These are phyloP conservation scores for Euwallacea similis DNA, from an alignment of 1,140 invertebrate species.

Conservation along the genomic window DNA sequence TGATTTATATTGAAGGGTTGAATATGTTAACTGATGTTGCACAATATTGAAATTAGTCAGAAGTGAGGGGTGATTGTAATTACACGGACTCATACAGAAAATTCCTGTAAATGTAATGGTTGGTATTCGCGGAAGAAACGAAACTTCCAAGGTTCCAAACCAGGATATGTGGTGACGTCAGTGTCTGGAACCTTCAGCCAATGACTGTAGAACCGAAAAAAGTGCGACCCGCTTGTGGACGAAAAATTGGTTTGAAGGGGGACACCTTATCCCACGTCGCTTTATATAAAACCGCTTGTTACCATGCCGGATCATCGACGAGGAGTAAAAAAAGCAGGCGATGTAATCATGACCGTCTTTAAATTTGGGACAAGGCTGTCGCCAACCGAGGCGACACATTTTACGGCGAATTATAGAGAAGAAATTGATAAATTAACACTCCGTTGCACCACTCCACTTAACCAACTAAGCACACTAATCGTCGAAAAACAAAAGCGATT, in stretches of 20 bases:
- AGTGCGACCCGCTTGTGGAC: constrained; percentile 13
- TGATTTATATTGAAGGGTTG: too few species aligned
- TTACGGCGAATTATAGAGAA: constrained; percentile 12
- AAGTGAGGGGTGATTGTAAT: too few species aligned
- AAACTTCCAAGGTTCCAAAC: constrained; percentile 22
- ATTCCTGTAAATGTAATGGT: too few species aligned
- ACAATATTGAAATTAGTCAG: too few species aligned
- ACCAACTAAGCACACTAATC: constrained; percentile 14
- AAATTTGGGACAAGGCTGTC: constrained; percentile 35
- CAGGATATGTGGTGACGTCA: constrained; percentile 21
- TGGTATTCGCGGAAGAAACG: too few species aligned
- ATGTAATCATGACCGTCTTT: constrained; percentile 36
- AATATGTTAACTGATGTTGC: too few species aligned
- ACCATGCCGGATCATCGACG: constrained; percentile 26
- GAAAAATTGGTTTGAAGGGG: constrained; percentile 28
- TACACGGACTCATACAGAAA: too few species aligned
- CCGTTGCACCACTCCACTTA: not conserved
- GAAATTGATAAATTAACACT: constrained; percentile 14
- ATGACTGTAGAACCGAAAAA: constrained; percentile 19
- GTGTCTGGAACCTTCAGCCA: constrained; percentile 35
- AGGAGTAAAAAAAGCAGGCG: constrained; percentile 32
- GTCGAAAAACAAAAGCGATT: too few species aligned
- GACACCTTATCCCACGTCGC: constrained; percentile 33
- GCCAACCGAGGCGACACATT: constrained; percentile 16
- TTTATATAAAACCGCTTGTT: constrained; percentile 27